Conservation (phyloP, 2,888 invertebrate species). For the Netelia inedita region DNA sequence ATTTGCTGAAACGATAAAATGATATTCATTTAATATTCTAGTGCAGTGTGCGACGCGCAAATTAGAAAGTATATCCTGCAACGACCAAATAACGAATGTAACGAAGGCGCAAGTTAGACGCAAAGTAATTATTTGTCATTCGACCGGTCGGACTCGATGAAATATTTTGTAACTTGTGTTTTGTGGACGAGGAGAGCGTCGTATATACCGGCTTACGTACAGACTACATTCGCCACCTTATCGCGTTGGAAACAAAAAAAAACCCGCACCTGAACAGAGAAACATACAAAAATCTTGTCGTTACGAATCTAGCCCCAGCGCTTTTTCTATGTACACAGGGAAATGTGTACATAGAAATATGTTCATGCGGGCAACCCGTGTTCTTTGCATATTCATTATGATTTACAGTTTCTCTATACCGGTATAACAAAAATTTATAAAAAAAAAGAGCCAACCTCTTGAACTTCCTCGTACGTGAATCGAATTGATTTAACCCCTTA, state of each 20-base stretch:
- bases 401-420: constrained; percentile 37
- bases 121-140: constrained; percentile 41
- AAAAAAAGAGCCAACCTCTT: no score
- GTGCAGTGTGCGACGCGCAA: constrained; percentile 6
- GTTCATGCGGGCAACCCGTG: not conserved
- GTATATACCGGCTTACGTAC: constrained; percentile 22
- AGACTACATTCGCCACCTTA: constrained; percentile 7
- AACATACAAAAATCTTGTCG: constrained; percentile 16
- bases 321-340: constrained; percentile 44
- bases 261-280: constrained; percentile 30
- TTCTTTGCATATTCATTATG: constrained; percentile 49
- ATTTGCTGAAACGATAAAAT: not conserved
- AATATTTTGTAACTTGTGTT: constrained; percentile 12
- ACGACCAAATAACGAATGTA: not conserved
- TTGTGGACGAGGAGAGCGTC: not conserved
- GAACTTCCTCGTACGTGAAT: no score
- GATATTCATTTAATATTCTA: constrained; percentile 6
- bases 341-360: constrained; percentile 29
- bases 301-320: constrained; percentile 2
- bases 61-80: constrained; percentile 45
- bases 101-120: not conserved
- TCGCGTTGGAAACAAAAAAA: not conserved
- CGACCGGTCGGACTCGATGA: constrained; percentile 10
- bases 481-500: no score
- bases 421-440: no score